phyloP scores from a whole-genome alignment of 2,888 invertebrate species.

The Hirtodrosophila duncani region DNA sequence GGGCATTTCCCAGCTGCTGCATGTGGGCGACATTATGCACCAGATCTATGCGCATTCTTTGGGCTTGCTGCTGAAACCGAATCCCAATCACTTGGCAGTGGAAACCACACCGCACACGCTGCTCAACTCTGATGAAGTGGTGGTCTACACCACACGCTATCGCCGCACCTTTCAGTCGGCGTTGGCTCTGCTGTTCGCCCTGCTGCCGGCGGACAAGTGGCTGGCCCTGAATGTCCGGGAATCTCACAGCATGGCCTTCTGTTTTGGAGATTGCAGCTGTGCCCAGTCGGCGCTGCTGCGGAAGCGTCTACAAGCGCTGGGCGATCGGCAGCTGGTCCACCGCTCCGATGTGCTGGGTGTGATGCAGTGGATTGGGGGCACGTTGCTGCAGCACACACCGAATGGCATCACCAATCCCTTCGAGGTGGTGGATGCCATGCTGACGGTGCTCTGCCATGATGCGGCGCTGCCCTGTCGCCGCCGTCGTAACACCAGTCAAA shows the following conservation, averaged over 20 bases:
- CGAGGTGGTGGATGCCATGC: conserved; percentile 85
- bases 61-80: conserved; percentile 70
- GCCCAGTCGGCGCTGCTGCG: conserved; percentile 80
- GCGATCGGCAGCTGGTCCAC: conserved; percentile 83
- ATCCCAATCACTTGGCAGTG: conserved; percentile 38
- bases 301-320: conserved; percentile 79
- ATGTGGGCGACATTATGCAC: conserved; percentile 85
- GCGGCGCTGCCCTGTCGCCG: conserved; percentile 86
- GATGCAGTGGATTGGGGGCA: conserved; percentile 82
- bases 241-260: conserved; percentile 90
- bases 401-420: conserved; percentile 82
- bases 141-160: conserved; percentile 90
- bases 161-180: conserved; percentile 94
- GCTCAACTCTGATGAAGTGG: conserved; percentile 81
- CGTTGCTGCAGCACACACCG: conserved; percentile 83
- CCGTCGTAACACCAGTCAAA: conserved; percentile 41
- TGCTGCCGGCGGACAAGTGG: conserved; percentile 84
- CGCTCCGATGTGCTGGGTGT: conserved; percentile 86
- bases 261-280: conserved; percentile 91
- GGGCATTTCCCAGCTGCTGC: conserved; percentile 89
- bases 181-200: conserved; percentile 86
- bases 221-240: conserved; percentile 84
- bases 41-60: conserved; percentile 80
- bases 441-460: conserved; percentile 90
- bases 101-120: conserved; percentile 74